A percentile compares a stretch with the other conserved stretches of the same genome.
Evolutionary conservation across 2,797 vertebrate species (phyloP).

Genomic region (Lithobates sylvaticus): DNA sequence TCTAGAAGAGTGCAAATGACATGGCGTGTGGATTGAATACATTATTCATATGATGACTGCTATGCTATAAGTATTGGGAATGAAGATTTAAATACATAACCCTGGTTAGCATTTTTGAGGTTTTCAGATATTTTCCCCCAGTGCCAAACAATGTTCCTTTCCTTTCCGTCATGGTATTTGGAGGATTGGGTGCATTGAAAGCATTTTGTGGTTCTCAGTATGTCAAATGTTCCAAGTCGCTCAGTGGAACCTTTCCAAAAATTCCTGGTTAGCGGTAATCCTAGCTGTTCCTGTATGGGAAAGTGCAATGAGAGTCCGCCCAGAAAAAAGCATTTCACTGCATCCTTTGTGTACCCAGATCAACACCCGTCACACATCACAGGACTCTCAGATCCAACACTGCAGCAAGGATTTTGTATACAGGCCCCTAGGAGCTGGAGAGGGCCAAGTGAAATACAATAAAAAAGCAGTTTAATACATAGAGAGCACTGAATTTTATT

Average conservation of each 20-base stretch:
- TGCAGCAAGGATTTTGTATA: not conserved
- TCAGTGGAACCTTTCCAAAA: constrained; percentile 59
- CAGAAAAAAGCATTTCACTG: constrained; percentile 12
- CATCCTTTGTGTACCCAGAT: not conserved
- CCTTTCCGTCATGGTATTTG: not conserved
- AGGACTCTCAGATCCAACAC: constrained; percentile 27
- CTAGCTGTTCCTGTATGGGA: constrained; percentile 47
- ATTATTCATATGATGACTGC: not conserved
- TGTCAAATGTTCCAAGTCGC: constrained; percentile 66
- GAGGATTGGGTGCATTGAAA: constrained; percentile 62
- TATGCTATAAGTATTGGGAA: not conserved
- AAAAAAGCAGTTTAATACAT: not conserved
- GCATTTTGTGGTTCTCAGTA: constrained; percentile 63
- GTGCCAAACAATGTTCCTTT: constrained; percentile 39
- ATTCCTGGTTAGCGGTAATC: constrained; percentile 46
- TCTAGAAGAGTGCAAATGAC: not conserved
- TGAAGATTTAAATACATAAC: not conserved
- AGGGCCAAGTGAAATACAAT: not conserved
- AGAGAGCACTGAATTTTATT: too few species aligned
- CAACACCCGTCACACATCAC: constrained; percentile 33
- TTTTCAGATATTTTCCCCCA: constrained; percentile 47
- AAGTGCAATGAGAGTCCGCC: constrained; percentile 51
- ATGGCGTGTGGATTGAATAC: not conserved
- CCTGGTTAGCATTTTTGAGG: constrained; percentile 53
- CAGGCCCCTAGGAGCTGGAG: not conserved